Percentiles rank a stretch among this genome's conserved stretches.
These are phyloP conservation scores for Trididemnum miniatum DNA, from an alignment of 23 tunicate genomes.

Conservation along the genomic window DNA sequence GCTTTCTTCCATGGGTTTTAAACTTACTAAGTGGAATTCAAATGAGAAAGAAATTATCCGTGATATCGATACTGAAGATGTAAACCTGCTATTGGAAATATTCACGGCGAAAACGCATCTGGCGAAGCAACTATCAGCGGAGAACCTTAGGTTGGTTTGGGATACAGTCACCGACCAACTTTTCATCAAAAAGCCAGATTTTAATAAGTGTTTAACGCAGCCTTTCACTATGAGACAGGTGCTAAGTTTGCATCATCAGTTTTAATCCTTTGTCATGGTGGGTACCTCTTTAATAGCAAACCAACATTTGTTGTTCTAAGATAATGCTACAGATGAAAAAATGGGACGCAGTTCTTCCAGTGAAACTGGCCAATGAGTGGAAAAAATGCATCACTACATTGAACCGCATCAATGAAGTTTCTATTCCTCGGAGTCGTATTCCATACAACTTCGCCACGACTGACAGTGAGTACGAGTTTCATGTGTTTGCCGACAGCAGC, in stretches of 20 bases:
- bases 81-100: neutral
- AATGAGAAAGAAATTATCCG: neutral
- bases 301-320: neutral
- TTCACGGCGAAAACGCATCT: neutral
- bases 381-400: neutral
- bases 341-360: neutral
- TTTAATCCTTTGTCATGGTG: neutral
- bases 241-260: neutral
- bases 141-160: neutral
- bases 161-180: neutral
- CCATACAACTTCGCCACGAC: neutral
- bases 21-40: neutral
- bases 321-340: neutral
- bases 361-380: neutral
- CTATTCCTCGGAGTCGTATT: neutral
- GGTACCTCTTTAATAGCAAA: neutral
- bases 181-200: neutral
- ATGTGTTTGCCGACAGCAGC: constrained; percentile 18
- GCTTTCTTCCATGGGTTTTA: neutral
- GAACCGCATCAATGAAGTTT: neutral
- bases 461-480: neutral
- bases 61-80: neutral
- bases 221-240: neutral
- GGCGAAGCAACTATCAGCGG: neutral
- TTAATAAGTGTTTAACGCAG: neutral